Evolutionary conservation across 2,113 vertebrate genomes (phyloP).

Genomic region (Mormyrus lacerda): DNA sequence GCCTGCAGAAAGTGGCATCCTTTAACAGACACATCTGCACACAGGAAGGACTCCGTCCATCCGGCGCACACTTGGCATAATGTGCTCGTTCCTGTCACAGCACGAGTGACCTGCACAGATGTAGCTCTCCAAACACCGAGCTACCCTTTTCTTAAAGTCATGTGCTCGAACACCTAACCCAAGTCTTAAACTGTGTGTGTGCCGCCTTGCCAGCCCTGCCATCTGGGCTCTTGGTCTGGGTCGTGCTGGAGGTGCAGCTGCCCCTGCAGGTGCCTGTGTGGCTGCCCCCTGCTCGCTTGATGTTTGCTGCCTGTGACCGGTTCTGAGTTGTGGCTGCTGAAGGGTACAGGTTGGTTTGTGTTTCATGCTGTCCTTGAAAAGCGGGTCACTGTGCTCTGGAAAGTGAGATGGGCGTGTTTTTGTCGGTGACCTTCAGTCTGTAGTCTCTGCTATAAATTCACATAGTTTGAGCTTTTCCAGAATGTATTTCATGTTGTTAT

Average conservation of each 20-base stretch:
- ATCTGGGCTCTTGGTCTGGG: neutral
- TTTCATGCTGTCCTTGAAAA: neutral
- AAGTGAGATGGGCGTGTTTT: neutral
- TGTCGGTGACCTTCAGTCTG: neutral
- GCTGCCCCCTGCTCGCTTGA: neutral
- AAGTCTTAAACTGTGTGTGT: neutral
- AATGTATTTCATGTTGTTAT: neutral
- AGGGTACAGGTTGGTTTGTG: neutral
- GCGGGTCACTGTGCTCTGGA: neutral
- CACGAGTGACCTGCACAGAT: neutral
- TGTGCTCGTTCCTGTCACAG: neutral
- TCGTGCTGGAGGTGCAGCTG: neutral
- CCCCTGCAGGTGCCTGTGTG: neutral
- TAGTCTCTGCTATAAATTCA: neutral
- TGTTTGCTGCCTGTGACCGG: slow-evolving; percentile 16
- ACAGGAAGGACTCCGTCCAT: neutral
- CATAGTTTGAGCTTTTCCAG: neutral
- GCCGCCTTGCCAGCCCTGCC: neutral
- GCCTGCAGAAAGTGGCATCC: neutral
- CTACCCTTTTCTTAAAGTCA: neutral
- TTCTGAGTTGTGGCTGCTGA: neutral
- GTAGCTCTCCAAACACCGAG: neutral
- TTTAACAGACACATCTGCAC: neutral
- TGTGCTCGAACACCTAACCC: neutral
- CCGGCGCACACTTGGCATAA: neutral